phyloP scores from a whole-genome alignment of 2,888 invertebrate genomes.

The Synanthedon myopaeformis region DNA sequence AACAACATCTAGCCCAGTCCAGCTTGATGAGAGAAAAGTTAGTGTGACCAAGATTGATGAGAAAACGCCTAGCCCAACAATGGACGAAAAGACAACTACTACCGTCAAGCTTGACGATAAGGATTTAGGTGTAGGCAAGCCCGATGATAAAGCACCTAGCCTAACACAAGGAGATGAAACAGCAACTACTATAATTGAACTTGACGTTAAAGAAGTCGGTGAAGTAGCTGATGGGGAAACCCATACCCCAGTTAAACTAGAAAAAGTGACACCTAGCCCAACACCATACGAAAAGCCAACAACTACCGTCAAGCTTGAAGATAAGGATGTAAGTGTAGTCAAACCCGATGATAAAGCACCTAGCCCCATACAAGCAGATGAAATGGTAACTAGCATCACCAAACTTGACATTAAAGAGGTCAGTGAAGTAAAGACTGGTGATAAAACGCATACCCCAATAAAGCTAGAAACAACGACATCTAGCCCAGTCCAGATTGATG shows the following conservation, averaged over 20 bases:
- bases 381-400: not conserved
- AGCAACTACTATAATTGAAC: no score
- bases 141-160: no score
- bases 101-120: not conserved
- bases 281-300: no score
- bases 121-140: no score
- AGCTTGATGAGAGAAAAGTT: not conserved
- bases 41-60: not conserved
- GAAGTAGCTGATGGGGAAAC: no score
- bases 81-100: not conserved
- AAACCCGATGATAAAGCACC: not conserved
- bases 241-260: not conserved
- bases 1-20: no score
- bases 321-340: not conserved
- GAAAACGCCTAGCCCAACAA: not conserved
- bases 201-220: no score
- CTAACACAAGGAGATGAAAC: no score
- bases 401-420: no score
- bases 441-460: no score
- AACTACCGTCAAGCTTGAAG: not conserved
- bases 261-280: not conserved
- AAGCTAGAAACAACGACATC: not conserved
- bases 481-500: not conserved
- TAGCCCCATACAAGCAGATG: not conserved
- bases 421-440: no score